These are phyloP conservation scores for Enteromius paludinosus DNA, from an alignment of 2,797 vertebrate species.

Conservation along the genomic window DNA sequence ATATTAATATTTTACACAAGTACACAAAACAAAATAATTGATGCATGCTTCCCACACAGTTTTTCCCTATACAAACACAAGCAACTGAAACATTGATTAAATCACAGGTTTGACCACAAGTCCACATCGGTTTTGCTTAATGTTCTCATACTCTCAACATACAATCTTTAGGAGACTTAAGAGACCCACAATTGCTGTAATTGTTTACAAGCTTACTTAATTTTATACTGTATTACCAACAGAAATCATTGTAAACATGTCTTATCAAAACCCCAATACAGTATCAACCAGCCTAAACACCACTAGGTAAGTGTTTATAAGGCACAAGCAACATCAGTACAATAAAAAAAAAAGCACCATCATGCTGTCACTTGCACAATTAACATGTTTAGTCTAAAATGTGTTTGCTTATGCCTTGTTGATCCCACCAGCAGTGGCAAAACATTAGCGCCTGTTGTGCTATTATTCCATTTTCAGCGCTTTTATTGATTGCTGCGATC, in stretches of 20 bases:
- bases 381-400: conserved; percentile 23
- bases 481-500: conserved; percentile 33
- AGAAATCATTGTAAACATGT: neutral
- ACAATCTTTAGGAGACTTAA: neutral
- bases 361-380: conserved; percentile 23
- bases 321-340: neutral
- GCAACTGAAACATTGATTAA: neutral
- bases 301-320: neutral
- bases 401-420: conserved; percentile 32
- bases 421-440: neutral
- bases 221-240: neutral
- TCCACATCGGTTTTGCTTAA: neutral
- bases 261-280: neutral
- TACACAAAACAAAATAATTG: neutral
- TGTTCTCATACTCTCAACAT: neutral
- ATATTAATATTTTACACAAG: neutral
- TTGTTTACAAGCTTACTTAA: neutral
- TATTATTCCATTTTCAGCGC: conserved; percentile 32
- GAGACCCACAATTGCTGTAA: neutral
- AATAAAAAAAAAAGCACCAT: neutral
- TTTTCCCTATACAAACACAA: neutral
- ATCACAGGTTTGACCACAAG: neutral
- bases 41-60: neutral
- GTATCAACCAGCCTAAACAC: neutral
- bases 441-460: conserved; percentile 33